These are phyloP conservation scores for Chaunax sp. DNA, from an alignment of 2,797 vertebrate species.

Conservation along the genomic window DNA sequence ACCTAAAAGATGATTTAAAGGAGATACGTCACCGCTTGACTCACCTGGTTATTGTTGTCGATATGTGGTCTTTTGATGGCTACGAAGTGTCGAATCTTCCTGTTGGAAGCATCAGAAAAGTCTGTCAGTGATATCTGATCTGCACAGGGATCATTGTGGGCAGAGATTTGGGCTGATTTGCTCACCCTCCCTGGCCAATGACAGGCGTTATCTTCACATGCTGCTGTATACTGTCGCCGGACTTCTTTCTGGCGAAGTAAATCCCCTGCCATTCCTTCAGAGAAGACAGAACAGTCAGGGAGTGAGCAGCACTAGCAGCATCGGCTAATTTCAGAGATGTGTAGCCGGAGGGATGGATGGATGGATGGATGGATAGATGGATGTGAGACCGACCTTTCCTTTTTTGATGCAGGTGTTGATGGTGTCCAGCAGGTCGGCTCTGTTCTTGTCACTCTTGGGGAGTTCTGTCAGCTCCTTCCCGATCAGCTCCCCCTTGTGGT, in stretches of 20 bases:
- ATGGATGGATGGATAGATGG: too few relatives aligned
- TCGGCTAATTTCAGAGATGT: neutral
- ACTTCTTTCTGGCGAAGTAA: conserved; percentile 92
- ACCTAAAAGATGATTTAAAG: neutral
- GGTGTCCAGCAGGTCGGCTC: conserved; percentile 90
- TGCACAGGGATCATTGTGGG: neutral
- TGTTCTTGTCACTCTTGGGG: conserved; percentile 92
- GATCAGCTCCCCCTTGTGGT: conserved; percentile 91
- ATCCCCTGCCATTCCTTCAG: conserved; percentile 96
- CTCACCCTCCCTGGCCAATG: conserved; percentile 95
- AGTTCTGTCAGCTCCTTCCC: conserved; percentile 93
- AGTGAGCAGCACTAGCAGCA: too few relatives aligned
- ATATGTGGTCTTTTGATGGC: conserved; percentile 92
- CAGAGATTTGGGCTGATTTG: neutral
- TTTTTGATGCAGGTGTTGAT: conserved; percentile 94
- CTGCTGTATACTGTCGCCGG: conserved; percentile 94
- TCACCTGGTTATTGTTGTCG: conserved; percentile 94
- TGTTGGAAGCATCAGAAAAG: conserved; percentile 67
- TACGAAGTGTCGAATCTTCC: conserved; percentile 96
- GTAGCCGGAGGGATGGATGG: too few relatives aligned
- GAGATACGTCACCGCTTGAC: neutral
- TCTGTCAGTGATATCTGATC: conserved; percentile 5
- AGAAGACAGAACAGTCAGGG: conserved; percentile 16
- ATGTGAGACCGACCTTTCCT: conserved; percentile 87
- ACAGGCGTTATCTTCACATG: conserved; percentile 95